A percentile compares a stretch with the other conserved stretches of the same genome.
phyloP scores from a whole-genome alignment of 2,888 invertebrate genomes.

The Eristalis tenax region DNA sequence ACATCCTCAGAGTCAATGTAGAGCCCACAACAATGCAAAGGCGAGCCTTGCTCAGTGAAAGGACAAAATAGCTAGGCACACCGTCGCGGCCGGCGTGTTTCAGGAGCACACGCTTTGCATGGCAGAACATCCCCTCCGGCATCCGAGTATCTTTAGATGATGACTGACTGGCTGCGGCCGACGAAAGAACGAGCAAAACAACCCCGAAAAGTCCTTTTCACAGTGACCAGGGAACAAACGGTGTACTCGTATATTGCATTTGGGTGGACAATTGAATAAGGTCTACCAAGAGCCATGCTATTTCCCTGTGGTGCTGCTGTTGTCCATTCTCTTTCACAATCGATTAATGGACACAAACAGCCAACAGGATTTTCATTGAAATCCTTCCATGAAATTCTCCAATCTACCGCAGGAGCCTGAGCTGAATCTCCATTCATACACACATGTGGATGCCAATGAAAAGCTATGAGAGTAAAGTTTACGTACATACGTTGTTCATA shows the following conservation, averaged over 20 bases:
- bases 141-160: constrained; percentile 7
- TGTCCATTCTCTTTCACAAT: constrained; percentile 30
- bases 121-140: neutral
- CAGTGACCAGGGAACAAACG: constrained; percentile 23
- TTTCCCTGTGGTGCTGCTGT: constrained; percentile 14
- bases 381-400: constrained; percentile 2
- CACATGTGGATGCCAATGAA: neutral
- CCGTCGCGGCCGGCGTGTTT: neutral
- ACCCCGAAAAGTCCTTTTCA: constrained; percentile 20
- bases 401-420: neutral
- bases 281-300: constrained; percentile 34
- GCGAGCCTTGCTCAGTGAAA: constrained; percentile 37
- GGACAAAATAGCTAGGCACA: constrained; percentile 19
- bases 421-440: neutral
- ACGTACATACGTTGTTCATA: neutral
- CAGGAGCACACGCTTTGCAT: constrained; percentile 11
- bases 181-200: constrained; percentile 6
- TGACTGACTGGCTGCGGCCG: neutral
- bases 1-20: neutral
- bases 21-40: constrained; percentile 23
- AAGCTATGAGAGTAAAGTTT: neutral
- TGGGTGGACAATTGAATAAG: constrained; percentile 52
- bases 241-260: constrained; percentile 48
- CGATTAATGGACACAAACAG: constrained; percentile 42
- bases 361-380: constrained; percentile 39